These are phyloP conservation scores for Zalophus californianus DNA, from an alignment of 2,797 vertebrate genomes.

Conservation along the genomic window DNA sequence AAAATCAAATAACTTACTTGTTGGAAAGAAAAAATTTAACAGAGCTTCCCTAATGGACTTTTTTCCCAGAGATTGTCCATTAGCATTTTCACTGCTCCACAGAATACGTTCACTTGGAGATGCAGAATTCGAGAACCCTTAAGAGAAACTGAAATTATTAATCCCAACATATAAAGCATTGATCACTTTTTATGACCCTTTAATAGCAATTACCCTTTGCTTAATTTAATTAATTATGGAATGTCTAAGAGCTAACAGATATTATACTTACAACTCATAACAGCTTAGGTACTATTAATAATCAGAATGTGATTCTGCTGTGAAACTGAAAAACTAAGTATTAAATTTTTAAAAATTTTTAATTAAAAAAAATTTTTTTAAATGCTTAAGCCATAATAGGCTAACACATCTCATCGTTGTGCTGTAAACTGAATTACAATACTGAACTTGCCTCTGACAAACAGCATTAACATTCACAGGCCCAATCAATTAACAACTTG, in stretches of 20 bases:
- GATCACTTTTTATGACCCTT: constrained; percentile 78
- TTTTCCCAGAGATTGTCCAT: neutral
- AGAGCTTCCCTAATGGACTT: rapidly evolving
- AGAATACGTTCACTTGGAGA: no score
- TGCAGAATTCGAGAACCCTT: constrained; percentile 66
- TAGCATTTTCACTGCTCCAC: neutral
- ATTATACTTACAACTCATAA: constrained; percentile 63
- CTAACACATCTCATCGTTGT: constrained; percentile 54
- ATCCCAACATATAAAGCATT: constrained; percentile 69
- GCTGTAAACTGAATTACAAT: constrained; percentile 19
- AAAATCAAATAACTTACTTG: constrained; percentile 84
- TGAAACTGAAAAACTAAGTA: constrained; percentile 71
- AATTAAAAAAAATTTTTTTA: neutral
- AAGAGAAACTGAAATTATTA: constrained; percentile 80
- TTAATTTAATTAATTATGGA: constrained; percentile 78
- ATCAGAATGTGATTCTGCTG: constrained; percentile 57
- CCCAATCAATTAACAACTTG: neutral
- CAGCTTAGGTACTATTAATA: constrained; percentile 63
- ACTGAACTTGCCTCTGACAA: neutral
- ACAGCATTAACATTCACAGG: neutral
- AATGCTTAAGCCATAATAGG: constrained; percentile 62
- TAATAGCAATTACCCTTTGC: constrained; percentile 73
- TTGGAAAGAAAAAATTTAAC: constrained; percentile 82
- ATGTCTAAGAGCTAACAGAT: constrained; percentile 74
- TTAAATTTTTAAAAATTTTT: constrained; percentile 49